Percentiles rank a stretch among this genome's conserved stretches.
phyloP scores from a whole-genome alignment of 2,797 vertebrate genomes.

The Karalla daura region DNA sequence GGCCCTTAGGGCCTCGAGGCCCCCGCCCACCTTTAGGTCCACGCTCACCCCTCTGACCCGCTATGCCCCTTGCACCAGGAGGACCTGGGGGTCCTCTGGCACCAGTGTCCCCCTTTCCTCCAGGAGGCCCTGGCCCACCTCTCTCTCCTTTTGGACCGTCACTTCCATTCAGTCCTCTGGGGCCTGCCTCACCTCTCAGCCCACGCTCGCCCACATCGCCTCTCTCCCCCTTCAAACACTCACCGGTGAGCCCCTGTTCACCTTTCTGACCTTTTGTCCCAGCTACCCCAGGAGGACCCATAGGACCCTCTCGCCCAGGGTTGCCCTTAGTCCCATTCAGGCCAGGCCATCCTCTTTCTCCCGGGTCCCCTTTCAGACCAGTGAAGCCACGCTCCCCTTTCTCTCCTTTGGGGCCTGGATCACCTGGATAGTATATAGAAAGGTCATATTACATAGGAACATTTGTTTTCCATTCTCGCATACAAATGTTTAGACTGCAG shows the following conservation, averaged over 20 bases:
- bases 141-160: constrained; percentile 83
- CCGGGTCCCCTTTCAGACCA: constrained; percentile 82
- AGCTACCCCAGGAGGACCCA: constrained; percentile 86
- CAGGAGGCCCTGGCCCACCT: constrained; percentile 84
- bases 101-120: constrained; percentile 88
- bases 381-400: constrained; percentile 78
- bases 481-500: background rate
- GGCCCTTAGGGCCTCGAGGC: constrained; percentile 87
- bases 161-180: constrained; percentile 80
- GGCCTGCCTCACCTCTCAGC: constrained; percentile 86
- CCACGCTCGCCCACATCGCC: constrained; percentile 87
- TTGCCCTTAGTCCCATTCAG: constrained; percentile 87
- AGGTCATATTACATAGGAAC: constrained; percentile 7
- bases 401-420: constrained; percentile 77
- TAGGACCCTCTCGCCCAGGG: constrained; percentile 82
- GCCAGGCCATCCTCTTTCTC: constrained; percentile 80
- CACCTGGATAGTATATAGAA: constrained; percentile 80
- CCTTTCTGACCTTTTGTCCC: constrained; percentile 88
- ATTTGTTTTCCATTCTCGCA: background rate
- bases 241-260: constrained; percentile 85
- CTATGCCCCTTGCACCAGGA: constrained; percentile 85
- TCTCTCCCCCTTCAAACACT: constrained; percentile 81
- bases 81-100: constrained; percentile 80
- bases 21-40: constrained; percentile 88
- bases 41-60: constrained; percentile 86